Conservation (phyloP, 2,888 invertebrate genomes). For the Miltochrista miniata region DNA sequence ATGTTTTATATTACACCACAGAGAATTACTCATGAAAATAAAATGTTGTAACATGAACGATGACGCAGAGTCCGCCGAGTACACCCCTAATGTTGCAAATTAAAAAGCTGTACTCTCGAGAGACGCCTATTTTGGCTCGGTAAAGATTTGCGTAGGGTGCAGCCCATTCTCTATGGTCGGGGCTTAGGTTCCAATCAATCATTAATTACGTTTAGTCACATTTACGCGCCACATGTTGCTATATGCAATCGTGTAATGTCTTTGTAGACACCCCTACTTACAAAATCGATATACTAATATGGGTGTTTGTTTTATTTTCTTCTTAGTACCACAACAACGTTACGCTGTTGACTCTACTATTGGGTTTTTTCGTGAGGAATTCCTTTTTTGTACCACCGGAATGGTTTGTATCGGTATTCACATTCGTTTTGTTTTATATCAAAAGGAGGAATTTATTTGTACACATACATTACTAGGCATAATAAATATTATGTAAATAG, state of each 20-base stretch:
- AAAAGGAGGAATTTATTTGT: too few relatives aligned
- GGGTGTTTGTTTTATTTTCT: slow-evolving; percentile 16
- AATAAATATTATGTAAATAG: too few relatives aligned
- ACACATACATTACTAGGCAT: too few relatives aligned
- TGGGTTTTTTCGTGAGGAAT: too few relatives aligned
- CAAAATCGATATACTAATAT: slow-evolving; percentile 26
- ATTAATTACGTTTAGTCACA: slow-evolving; percentile 81
- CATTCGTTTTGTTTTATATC: too few relatives aligned
- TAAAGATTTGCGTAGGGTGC: slow-evolving; percentile 76
- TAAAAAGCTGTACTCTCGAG: slow-evolving; percentile 76
- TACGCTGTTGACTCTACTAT: too few relatives aligned
- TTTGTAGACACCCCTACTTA: slow-evolving; percentile 28
- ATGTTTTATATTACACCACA: neutral
- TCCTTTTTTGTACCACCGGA: too few relatives aligned
- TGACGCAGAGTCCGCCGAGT: slow-evolving; percentile 50
- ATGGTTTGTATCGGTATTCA: too few relatives aligned
- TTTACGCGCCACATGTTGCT: slow-evolving; percentile 79
- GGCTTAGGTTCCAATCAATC: slow-evolving; percentile 71
- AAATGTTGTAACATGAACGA: slow-evolving; percentile 40
- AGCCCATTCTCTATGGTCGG: slow-evolving; percentile 60
- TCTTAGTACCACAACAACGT: too few relatives aligned
- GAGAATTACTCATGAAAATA: slow-evolving; percentile 37
- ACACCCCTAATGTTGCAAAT: slow-evolving; percentile 81
- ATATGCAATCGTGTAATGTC: slow-evolving; percentile 44
- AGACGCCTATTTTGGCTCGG: slow-evolving; percentile 68